A percentile compares a stretch with the other conserved stretches of the same genome.
phyloP scores from a whole-genome alignment of 2,888 invertebrate genomes.

The Parascotia fuliginaria region DNA sequence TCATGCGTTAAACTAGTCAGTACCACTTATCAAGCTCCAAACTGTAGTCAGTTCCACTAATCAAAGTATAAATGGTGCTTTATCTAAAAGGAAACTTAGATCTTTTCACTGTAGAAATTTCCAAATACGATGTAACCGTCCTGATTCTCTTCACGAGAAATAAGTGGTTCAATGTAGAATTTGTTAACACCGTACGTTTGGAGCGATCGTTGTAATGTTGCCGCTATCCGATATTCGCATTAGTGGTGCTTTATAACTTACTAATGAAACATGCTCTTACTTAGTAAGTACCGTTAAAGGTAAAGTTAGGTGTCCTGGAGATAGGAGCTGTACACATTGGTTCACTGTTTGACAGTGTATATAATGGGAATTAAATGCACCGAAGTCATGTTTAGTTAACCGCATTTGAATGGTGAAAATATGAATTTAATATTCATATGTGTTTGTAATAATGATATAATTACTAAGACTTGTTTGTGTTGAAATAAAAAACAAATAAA shows the following conservation, averaged over 20 bases:
- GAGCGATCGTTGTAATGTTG: slow-evolving; percentile 21
- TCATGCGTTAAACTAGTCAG: no score
- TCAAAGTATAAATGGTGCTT: no score
- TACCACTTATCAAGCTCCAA: no score
- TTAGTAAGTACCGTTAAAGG: slow-evolving; percentile 41
- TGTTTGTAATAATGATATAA: no score
- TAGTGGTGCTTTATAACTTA: slow-evolving; percentile 55
- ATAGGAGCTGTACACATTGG: slow-evolving; percentile 1
- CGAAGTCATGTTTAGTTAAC: no score
- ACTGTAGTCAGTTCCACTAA: no score
- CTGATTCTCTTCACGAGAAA: not conserved
- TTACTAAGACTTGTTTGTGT: no score
- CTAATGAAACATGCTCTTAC: slow-evolving; percentile 41
- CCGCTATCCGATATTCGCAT: slow-evolving; percentile 64
- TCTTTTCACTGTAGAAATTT: not conserved
- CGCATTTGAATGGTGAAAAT: no score
- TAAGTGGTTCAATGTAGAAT: slow-evolving; percentile 31
- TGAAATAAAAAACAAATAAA: no score
- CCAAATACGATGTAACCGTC: slow-evolving; percentile 3
- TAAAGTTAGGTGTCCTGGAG: slow-evolving; percentile 1
- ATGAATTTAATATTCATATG: no score
- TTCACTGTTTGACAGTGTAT: no score
- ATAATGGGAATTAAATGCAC: no score
- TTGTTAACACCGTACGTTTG: slow-evolving; percentile 36
- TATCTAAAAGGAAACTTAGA: not conserved